Evolutionary conservation across 2,888 invertebrate genomes (phyloP), one percentile per base, ranked within the genome.

Genomic region (Augiades crinisus): DNA sequence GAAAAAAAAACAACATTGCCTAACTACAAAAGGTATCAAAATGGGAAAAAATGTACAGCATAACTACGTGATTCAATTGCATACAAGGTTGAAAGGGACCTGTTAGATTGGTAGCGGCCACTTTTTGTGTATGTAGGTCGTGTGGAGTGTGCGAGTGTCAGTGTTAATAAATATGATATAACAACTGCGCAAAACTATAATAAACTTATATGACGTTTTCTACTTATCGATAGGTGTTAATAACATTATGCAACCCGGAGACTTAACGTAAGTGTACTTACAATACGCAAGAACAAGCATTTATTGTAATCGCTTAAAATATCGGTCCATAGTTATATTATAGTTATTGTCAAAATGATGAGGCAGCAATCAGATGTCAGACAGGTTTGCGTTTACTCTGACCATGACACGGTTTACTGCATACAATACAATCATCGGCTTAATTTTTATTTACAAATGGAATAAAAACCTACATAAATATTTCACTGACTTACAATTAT

Each of bases 51-150:
- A 68, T 59, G 53, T 58, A 56, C 61, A 61, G 53, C 64, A 53
- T 61, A 51, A 57, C 64, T 77, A 78, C 73, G 77, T 78, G 75
- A 71, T 69, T 72, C 68, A 73, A 72, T 72, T 65, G 55, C 55
- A 64, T 62, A 68, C 66, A 73, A 72, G 65, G 67, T 69, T 70
- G 58, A 60, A 74, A 74, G 68, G 72, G 65, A 68, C 64, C 63
- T 57, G 65, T 64, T 53, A 57, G 55, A 65, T 74, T 68, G 72
- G 71, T 76, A 72, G 70, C 68, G 63, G 72, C 72, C 76, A 71
- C 67, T 60, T 64, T 63, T 56, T 43, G 44, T 58, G 56, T 60
- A 34, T 62, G 54, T 59, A 38, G 53, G 54, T 55, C 27, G 40
- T 50, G 50, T 53, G 44, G 3, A 6, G 31, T 38, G 19, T 47